Percentiles rank a stretch among this genome's conserved stretches.
Conservation (phyloP, 1,140 invertebrate species). For the Drosophila kepulauana region DNA sequence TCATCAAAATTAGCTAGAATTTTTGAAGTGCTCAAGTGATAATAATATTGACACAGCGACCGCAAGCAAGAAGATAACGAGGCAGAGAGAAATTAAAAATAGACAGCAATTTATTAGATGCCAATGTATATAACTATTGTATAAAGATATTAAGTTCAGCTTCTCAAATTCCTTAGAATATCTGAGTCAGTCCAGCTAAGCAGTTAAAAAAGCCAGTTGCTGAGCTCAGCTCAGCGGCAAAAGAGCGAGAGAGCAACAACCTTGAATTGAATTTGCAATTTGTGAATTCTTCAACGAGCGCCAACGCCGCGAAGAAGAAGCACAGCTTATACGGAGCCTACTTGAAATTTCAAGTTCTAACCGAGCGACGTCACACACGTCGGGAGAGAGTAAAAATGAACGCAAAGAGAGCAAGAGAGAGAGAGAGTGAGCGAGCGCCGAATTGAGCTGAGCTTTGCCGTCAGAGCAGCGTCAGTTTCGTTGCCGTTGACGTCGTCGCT, state of each 20-base stretch:
- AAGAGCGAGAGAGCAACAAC: conserved; percentile 67
- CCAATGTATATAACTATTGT: conserved; percentile 23
- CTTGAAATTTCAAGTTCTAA: conserved; percentile 79
- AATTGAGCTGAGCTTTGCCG: conserved; percentile 31
- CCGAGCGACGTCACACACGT: conserved; percentile 40
- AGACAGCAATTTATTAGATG: neutral
- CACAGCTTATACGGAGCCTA: conserved; percentile 29
- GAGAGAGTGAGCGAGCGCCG: conserved; percentile 34
- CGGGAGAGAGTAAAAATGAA: conserved; percentile 17
- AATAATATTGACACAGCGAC: conserved; percentile 31
- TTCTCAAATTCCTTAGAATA: conserved; percentile 13
- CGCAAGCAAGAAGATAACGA: conserved; percentile 2
- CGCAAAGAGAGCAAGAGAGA: conserved; percentile 27
- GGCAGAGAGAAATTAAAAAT: conserved; percentile 7
- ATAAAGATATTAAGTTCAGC: neutral
- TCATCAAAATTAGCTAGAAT: conserved; percentile 48
- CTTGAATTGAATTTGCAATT: conserved; percentile 82
- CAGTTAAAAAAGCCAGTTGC: conserved; percentile 32
- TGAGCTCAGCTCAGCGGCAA: conserved; percentile 5
- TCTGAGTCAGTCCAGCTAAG: conserved; percentile 14
- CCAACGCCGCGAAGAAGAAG: conserved; percentile 22
- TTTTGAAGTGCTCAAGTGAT: conserved; percentile 34
- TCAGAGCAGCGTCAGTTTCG: conserved; percentile 3
- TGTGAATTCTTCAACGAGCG: conserved; percentile 69
- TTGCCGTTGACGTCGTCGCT: conserved; percentile 1